Evolutionary conservation across 2,888 invertebrate species (phyloP), one percentile per base, ranked within the genome.

Genomic region (Trichacis sp.): DNA sequence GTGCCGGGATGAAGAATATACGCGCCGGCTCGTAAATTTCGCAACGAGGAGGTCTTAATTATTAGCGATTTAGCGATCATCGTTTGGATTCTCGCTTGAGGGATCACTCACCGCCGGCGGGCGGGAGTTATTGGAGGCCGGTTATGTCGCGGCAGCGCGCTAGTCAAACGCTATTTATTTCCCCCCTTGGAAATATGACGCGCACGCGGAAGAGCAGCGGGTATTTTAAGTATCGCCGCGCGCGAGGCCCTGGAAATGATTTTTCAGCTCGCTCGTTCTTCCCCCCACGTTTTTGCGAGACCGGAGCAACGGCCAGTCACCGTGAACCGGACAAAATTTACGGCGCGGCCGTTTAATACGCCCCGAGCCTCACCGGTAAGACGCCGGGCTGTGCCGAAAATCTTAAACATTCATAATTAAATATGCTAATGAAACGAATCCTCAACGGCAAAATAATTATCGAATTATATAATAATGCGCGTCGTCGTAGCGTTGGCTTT

Each of bases 361-460:
- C 67, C 68, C 67, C 69, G 70, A 66, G 54, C 57, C n/a, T n/a
- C n/a, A n/a, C 64, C 51, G 70, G 70, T 69, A 69, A 68, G 69
- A 69, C 70, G 67, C 70, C 71, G 64, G 73, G 81, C 81, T 82
- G 81, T 20, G 81, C 76, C 76, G 76, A 80, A 81, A 81, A 81
- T 81, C 75, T 79, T 76, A 80, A 82, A 81, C 78, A 81, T 82
- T 80, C 79, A 79, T 80, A 82, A 82, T 82, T 81, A 82, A 81
- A 82, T 81, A 82, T 82, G 81, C 79, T 81, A 81, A 81, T 81
- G 79, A 79, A 74, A 72, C 74, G 77, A 77, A n/a, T 24, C 78
- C 77, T 80, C 74, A 77, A 78, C 77, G 77, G 77, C 66, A 74
- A 79, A 81, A 81, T 78, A 79, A 81, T 81, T 78, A 81, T 81